These are phyloP conservation scores for Lutraria rhynchaena DNA, from an alignment of 1,140 invertebrate genomes.

Conservation along the genomic window DNA sequence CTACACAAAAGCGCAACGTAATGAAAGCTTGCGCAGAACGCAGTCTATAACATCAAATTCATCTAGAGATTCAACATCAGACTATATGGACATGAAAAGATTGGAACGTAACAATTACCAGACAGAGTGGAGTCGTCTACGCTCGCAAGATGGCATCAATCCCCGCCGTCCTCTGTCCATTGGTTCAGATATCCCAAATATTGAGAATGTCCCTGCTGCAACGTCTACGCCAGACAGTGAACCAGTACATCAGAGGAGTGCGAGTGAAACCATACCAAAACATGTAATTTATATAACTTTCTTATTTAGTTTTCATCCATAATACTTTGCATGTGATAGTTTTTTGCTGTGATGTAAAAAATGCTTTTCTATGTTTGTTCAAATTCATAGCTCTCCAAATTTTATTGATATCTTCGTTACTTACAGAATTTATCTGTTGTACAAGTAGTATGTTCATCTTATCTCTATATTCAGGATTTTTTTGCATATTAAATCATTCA, in stretches of 20 bases:
- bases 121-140: conserved; percentile 75
- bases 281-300: too few relatives aligned
- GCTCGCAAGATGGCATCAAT: conserved; percentile 62
- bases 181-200: conserved; percentile 58
- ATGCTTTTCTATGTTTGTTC: too few relatives aligned
- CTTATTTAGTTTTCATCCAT: too few relatives aligned
- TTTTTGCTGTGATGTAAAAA: too few relatives aligned
- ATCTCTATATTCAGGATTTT: too few relatives aligned
- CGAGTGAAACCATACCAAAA: conserved; percentile 46
- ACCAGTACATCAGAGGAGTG: conserved; percentile 15
- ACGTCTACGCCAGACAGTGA: conserved; percentile 5
- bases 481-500: too few relatives aligned
- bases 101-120: conserved; percentile 63
- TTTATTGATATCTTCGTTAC: too few relatives aligned
- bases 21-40: conserved; percentile 75
- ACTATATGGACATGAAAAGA: conserved; percentile 75
- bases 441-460: too few relatives aligned
- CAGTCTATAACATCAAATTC: conserved; percentile 68
- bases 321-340: too few relatives aligned
- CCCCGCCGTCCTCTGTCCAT: conserved; percentile 63
- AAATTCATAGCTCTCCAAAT: too few relatives aligned
- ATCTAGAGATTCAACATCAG: conserved; percentile 62
- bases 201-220: not conserved
- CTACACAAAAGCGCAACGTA: conserved; percentile 65
- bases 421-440: too few relatives aligned